Base-by-base conservation (phyloP, 1,140 invertebrate genomes). In the Pogonomyrmex barbatus region DNA sequence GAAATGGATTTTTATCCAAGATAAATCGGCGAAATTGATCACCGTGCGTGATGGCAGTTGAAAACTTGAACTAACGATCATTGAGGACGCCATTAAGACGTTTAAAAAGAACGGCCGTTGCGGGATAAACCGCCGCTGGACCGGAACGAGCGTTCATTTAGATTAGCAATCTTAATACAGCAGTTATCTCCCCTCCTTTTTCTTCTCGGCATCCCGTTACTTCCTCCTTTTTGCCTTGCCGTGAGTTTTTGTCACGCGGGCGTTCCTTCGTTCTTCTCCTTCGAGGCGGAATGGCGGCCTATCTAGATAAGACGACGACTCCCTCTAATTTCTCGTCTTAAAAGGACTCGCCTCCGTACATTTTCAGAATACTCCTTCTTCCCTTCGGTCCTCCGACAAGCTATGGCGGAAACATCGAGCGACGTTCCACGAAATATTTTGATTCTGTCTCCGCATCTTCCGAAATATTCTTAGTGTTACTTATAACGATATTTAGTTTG, bases 91-190 rank as follows among this genome's bases (percentile, higher is more conserved):
- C 77, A 60, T 91, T 90, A 90, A 90, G 68, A 65, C 77, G 87
- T 91, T 91, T 81, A 86, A 85, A 88, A 54, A 70, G 71, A 75
- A 62, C 77, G 75, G 68, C 54, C 88, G 45, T 68, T 52, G 85
- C 65, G 63, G 45, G 50, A 83, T 84, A 81, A 91, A 91, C 83
- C 89, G 73, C 77, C 82, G 68, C 77, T 85, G 73, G 90, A 91
- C 90, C 89, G 90, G 88, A 91, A 91, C 86, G 88, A 86, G 71
- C 90, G 88, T 91, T 91, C 87, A 91, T 91, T 91, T 91, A 91
- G 90, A 91, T 91, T 91, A 89, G 85, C 67, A 88, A 91, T 91
- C 90, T 91, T 91, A 91, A 91, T 91, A 91, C 89, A 90, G 45
- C 87, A 85, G 89, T 90, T 90, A 90, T 90, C 83, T 88, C 56